Base-by-base conservation (phyloP, 2,797 vertebrate species). In the Muraenolepis orangiensis region DNA sequence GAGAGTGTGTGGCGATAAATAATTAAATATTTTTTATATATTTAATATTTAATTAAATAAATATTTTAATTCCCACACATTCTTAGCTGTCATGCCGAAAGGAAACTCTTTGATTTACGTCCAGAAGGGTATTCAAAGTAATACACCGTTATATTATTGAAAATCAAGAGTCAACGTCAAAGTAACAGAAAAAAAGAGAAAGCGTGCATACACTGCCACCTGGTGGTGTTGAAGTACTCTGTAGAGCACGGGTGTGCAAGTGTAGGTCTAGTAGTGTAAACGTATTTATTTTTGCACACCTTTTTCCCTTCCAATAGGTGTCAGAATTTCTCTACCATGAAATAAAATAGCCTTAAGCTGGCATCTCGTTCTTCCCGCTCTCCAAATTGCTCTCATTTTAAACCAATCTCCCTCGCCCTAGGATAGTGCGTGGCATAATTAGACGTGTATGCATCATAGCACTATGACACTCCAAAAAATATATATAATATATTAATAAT, bases 281-380 rank as follows among this genome's bases (percentile, higher is more conserved):
- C 4, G 14, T 8, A 67, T 31, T 30, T 67, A 28, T 67, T 69
- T 3, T 20, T 81, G 75, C 73, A 76, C 12, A 5, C 57, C 57
- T 18, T 31, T n/a, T 8, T 69, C 69, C 71, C 70, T n/a, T 74
- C 86, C 90, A 80, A 70, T 81, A 90, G 91, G 84, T 88, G 90
- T 86, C 89, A 89, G 74, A 16, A 76, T 87, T 70, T 81, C 78
- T 86, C 72, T 80, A 86, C 77, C 68, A 40, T 67, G 8, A 11
- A 76, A 73, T 79, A 20, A 10, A n/a, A 4, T 10, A 2, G 71
- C 8, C 20, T 74, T 7, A 13, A 20, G n/a, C n/a, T 67, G 34
- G 7, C 34, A 23, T 16, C 13, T 40, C 29, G 20, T 8, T 28
- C 23, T 29, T 46, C 70, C 28, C 34, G n/a, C n/a, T 32, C 72